phyloP scores from a whole-genome alignment of 2,113 vertebrate genomes.

The Corythornis vintsioides region DNA sequence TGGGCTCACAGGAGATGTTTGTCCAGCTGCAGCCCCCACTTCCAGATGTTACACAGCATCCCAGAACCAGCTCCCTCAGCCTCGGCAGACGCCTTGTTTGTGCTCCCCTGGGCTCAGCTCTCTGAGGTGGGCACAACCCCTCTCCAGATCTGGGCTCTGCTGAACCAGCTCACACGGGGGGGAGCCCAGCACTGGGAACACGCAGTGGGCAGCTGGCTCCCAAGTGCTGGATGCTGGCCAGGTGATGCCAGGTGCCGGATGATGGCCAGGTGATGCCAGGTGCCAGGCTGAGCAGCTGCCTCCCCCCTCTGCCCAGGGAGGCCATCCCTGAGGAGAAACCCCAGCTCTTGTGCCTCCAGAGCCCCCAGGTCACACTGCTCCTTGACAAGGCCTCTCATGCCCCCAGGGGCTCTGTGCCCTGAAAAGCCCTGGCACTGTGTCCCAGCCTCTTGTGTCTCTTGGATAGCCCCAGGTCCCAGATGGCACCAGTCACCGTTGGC shows the following conservation, averaged over 20 bases:
- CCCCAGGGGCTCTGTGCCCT: fast-evolving
- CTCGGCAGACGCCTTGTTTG: background rate
- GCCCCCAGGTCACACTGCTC: fast-evolving
- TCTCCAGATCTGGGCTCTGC: background rate
- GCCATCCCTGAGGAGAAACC: background rate
- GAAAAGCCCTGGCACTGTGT: fast-evolving
- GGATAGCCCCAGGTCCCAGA: background rate
- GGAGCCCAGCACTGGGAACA: background rate
- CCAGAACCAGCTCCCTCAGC: background rate
- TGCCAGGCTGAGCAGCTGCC: fast-evolving
- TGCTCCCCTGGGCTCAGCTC: background rate
- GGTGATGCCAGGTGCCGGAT: background rate
- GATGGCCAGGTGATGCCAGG: fast-evolving
- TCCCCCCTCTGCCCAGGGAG: background rate
- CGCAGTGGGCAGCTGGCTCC: fast-evolving
- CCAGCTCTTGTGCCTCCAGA: background rate
- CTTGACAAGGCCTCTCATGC: background rate
- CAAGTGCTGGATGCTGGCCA: fast-evolving
- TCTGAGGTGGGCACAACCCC: background rate
- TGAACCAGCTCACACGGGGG: fast-evolving
- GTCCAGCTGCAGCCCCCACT: fast-evolving
- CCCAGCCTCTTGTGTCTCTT: background rate
- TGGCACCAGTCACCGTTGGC: background rate
- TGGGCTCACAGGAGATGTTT: background rate
- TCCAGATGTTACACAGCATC: background rate